Conservation (phyloP, 2,113 vertebrate species). For the Pseudorasbora parva region DNA sequence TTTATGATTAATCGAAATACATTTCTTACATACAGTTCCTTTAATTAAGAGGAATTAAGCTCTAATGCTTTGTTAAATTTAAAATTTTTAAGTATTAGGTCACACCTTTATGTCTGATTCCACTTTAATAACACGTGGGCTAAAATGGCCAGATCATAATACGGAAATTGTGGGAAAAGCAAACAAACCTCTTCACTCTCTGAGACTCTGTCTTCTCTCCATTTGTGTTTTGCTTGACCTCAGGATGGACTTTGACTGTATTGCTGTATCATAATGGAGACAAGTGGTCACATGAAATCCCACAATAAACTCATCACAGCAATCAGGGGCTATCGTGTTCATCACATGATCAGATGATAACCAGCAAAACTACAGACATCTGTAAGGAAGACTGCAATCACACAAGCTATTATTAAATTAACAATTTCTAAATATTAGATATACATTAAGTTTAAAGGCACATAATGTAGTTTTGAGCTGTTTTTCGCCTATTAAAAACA, state of each 20-base stretch:
- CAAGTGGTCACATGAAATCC: slow-evolving; percentile 3
- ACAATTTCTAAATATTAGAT: too few relatives aligned
- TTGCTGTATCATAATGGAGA: slow-evolving; percentile 30
- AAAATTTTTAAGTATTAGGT: too few relatives aligned
- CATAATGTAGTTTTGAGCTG: too few relatives aligned
- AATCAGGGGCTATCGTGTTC: neutral
- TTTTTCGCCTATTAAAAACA: too few relatives aligned
- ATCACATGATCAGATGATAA: neutral
- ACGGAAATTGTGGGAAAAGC: neutral
- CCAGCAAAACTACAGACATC: neutral
- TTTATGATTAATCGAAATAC: too few relatives aligned
- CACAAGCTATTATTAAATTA: too few relatives aligned
- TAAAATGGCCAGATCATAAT: neutral
- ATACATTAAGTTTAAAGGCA: too few relatives aligned
- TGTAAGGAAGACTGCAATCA: too few relatives aligned
- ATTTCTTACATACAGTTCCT: too few relatives aligned
- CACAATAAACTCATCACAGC: neutral
- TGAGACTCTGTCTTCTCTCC: neutral
- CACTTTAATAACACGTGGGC: neutral
- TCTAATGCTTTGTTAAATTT: too few relatives aligned
- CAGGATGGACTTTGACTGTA: slow-evolving; percentile 7
- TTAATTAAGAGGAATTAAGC: too few relatives aligned
- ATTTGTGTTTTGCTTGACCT: neutral
- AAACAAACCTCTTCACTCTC: slow-evolving; percentile 27
- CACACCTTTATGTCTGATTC: neutral